These are phyloP conservation scores for Malurus elegans DNA, from an alignment of 2,113 vertebrate genomes.

Conservation along the genomic window DNA sequence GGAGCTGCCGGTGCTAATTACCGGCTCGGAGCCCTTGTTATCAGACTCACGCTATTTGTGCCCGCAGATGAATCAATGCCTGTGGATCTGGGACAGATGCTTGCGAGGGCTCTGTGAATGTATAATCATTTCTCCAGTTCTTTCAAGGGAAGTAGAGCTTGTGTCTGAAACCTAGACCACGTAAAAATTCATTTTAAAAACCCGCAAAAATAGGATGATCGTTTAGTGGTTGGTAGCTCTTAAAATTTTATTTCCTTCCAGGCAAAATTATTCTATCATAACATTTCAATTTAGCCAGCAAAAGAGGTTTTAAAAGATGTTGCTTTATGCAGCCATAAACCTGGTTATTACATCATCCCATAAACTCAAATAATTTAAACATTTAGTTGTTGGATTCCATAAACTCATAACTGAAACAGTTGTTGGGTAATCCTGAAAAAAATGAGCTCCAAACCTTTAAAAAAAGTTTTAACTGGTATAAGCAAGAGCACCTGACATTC, in stretches of 20 bases:
- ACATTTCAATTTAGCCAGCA: neutral
- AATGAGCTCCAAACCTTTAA: neutral
- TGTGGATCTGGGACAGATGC: neutral
- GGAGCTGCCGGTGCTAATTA: slow-evolving; percentile 42
- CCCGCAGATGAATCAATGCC: slow-evolving; percentile 21
- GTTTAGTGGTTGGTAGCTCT: neutral
- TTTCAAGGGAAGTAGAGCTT: neutral
- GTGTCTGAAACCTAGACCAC: neutral
- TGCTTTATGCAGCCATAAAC: neutral
- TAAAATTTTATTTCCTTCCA: neutral
- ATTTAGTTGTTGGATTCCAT: neutral
- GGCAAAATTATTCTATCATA: neutral
- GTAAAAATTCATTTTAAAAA: neutral
- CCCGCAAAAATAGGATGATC: neutral
- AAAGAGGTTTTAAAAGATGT: neutral
- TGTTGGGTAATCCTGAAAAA: neutral
- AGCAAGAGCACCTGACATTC: neutral
- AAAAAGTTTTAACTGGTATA: neutral
- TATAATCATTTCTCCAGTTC: neutral
- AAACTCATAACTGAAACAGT: neutral
- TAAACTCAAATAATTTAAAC: neutral
- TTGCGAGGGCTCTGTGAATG: neutral
- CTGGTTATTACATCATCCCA: neutral
- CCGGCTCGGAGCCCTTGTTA: neutral
- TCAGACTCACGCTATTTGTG: slow-evolving; percentile 29